phyloP scores from a whole-genome alignment of 1,140 invertebrate genomes.

The Berghia stephanieae region DNA sequence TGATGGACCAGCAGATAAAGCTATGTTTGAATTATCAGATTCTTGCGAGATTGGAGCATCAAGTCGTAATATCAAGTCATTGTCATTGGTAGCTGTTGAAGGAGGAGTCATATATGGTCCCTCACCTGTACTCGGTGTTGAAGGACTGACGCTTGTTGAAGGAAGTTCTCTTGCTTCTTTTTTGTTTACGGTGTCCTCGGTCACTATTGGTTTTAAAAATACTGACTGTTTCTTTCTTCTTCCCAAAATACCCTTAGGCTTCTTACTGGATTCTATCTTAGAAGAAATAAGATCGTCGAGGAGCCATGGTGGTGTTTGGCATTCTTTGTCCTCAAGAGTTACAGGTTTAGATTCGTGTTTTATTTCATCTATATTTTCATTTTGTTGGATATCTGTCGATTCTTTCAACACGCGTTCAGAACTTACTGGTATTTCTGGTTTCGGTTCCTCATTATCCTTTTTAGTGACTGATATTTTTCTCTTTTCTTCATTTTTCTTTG shows the following conservation, averaged over 20 bases:
- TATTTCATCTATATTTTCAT: background rate
- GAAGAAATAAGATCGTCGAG: background rate
- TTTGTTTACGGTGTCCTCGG: too few species aligned
- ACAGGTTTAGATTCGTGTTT: background rate
- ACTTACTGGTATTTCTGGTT: background rate
- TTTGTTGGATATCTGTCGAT: background rate
- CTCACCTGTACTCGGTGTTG: background rate
- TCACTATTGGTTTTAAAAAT: too few species aligned
- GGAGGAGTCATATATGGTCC: too few species aligned
- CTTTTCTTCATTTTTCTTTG: background rate
- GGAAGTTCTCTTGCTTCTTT: conserved; percentile 9
- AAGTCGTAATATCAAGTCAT: background rate
- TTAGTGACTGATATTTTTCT: background rate
- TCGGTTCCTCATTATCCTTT: background rate
- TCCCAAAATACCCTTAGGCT: background rate
- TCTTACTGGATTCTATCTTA: conserved; percentile 11
- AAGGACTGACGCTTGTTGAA: conserved; percentile 4
- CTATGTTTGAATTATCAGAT: background rate
- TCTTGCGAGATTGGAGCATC: background rate
- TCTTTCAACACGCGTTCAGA: background rate
- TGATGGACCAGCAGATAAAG: background rate
- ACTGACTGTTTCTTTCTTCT: conserved; percentile 15
- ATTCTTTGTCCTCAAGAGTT: background rate
- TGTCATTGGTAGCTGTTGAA: too few species aligned
- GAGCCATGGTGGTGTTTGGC: conserved; percentile 23